Percentiles rank a stretch among this genome's conserved stretches.
These are phyloP conservation scores for Philonicus albiceps DNA, from an alignment of 2,888 invertebrate genomes.

Conservation along the genomic window DNA sequence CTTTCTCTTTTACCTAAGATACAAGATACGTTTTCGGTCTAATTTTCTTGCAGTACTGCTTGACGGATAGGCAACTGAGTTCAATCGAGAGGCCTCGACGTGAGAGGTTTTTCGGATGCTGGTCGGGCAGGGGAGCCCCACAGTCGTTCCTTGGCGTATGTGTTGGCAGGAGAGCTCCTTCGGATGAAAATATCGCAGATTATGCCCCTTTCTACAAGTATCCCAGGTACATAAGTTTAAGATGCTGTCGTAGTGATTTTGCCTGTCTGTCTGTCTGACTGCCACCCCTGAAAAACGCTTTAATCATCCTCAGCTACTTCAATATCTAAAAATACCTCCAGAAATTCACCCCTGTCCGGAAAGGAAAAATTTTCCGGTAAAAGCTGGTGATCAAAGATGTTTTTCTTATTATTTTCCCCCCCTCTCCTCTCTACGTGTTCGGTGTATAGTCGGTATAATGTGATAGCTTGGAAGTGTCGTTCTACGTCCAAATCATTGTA, in stretches of 20 bases:
- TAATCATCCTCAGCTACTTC: not conserved
- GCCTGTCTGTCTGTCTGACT: not conserved
- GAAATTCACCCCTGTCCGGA: not conserved
- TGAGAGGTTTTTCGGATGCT: slow-evolving; percentile 81
- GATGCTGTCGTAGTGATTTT: not conserved
- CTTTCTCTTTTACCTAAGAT: not conserved
- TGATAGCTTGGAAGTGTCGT: slow-evolving; percentile 21
- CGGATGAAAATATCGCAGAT: slow-evolving; percentile 87
- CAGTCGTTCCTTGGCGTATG: slow-evolving; percentile 83
- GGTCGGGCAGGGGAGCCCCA: slow-evolving; percentile 69
- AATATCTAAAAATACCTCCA: not conserved
- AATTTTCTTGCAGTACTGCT: slow-evolving; percentile 74
- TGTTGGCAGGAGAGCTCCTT: slow-evolving; percentile 84
- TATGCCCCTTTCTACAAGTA: slow-evolving; percentile 83
- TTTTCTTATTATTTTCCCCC: slow-evolving; percentile 10
- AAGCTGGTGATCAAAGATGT: not conserved
- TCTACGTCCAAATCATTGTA: not conserved
- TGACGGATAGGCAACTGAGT: slow-evolving; percentile 88
- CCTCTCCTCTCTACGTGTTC: not conserved
- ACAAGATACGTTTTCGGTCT: not conserved
- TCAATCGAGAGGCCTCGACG: slow-evolving; percentile 70
- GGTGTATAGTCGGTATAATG: not conserved
- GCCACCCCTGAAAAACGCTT: not conserved
- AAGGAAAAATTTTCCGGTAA: slow-evolving; percentile 7
- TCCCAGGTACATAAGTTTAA: slow-evolving; percentile 66